Percentiles rank a stretch among this genome's conserved stretches.
These are phyloP conservation scores for Hedychridium roseum DNA, from an alignment of 2,888 invertebrate species.

Conservation along the genomic window DNA sequence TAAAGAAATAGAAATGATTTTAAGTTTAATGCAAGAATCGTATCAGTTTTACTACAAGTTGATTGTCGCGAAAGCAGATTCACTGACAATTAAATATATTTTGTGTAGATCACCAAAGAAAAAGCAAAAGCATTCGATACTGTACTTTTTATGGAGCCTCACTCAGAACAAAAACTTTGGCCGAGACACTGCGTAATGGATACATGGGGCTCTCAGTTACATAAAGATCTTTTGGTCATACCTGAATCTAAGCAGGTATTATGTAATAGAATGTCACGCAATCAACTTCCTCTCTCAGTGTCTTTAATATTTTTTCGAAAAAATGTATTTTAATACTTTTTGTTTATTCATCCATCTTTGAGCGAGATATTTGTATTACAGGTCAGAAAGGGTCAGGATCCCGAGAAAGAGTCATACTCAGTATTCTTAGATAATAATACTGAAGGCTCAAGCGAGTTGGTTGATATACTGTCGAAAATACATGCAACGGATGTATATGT, in stretches of 20 bases:
- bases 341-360: too few relatives aligned
- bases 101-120: constrained; percentile 62
- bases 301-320: too few relatives aligned
- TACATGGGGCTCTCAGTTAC: constrained; percentile 91
- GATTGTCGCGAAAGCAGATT: too few relatives aligned
- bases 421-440: constrained; percentile 96
- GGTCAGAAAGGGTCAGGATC: constrained; percentile 88
- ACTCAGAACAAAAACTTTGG: constrained; percentile 89
- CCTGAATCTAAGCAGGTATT: constrained; percentile 74
- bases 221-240: constrained; percentile 83
- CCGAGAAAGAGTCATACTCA: constrained; percentile 94
- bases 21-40: too few relatives aligned
- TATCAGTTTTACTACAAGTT: too few relatives aligned
- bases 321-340: too few relatives aligned
- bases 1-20: too few relatives aligned
- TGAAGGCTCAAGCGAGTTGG: constrained; percentile 77
- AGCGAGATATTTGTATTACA: too few relatives aligned
- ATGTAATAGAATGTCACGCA: not conserved
- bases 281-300: too few relatives aligned
- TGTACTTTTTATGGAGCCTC: constrained; percentile 85
- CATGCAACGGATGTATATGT: constrained; percentile 89
- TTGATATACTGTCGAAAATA: constrained; percentile 77
- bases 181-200: constrained; percentile 94
- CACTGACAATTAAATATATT: too few relatives aligned
- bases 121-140: constrained; percentile 86